Base-by-base conservation (phyloP, 2,888 invertebrate species). In the Osmoderma eremita region DNA sequence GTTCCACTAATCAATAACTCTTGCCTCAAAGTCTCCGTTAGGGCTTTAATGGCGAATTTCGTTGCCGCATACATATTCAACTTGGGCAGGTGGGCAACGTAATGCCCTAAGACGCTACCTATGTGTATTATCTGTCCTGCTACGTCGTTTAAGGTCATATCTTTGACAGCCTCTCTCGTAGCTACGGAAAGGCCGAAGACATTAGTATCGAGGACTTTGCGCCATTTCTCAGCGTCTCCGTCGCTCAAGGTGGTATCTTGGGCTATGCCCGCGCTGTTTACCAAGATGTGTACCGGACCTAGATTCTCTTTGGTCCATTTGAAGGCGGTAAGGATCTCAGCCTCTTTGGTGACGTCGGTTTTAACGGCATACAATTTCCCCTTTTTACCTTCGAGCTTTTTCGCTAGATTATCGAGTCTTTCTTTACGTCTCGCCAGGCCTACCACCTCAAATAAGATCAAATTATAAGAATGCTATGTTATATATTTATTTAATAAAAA, bases 11-110 rank as follows among this genome's bases (percentile, higher is more conserved):
- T 74, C 58, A 78, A 70, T 50, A 81, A 70, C 70, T 81, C 81
- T 69, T 79, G 79, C n/a, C 80, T 71, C 20, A 81, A 72, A 61
- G 78, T 79, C 67, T 80, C 80, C 0, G 80, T 79, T 53, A 81
- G 70, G 22, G 80, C 80, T 4, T 77, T 78, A 58, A 81, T 75
- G 2, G 80, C 81, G 63, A 76, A 78, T 71, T 79, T 79, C 17
- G 75, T 75, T 5, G 77, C 77, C 1, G 76, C 67, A 58, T 78
- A 79, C 69, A 77, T 73, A 18, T 77, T 77, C 2, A 75, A 36
- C 54, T 69, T 62, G 3, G 76, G 75, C 0, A 74, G 64, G 45
- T 72, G 69, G 0, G 72, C 72, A 1, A 76, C 75, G 48, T 74
- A 72, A 51, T 77, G 77, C 5, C 76, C 77, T 48, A 74, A 66